Base-by-base conservation (phyloP, 2,113 vertebrate species). In the Globicephala melas region DNA sequence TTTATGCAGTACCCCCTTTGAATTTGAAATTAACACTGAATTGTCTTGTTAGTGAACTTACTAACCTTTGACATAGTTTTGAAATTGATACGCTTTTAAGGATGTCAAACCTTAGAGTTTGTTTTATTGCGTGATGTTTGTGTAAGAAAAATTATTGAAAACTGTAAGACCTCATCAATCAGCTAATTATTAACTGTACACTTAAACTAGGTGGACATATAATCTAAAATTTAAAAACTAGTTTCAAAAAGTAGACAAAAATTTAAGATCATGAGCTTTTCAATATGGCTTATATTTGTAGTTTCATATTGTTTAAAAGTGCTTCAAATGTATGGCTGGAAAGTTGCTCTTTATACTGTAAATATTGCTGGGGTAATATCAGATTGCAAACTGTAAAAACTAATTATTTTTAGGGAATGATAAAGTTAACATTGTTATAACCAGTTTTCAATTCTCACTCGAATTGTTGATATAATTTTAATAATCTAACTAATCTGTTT, bases 161-260 rank as follows among this genome's bases (percentile, higher is more conserved):
- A 98, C 92, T 2, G 92, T 98, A 98, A 98, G 98, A 98, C 98
- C 98, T 99, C 98, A 98, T 98, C 98, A 99, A 98, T 98, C 65
- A 98, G 94, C 96, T 96, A 97, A 98, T 98, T 97, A 98, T 98
- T 98, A 98, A 98, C 98, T 98, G 97, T 98, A 97, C 97, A 97
- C 98, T 97, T 97, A 97, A 97, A 98, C 97, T 97, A 98, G 96
- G 94, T 98, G 97, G 98, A 98, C 98, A 98, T 98, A 98, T 97
- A 96, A 97, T 98, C 99, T 99, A 98, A 99, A 98, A 99, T 98
- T 99, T 99, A 98, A 99, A 98, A 99, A 99, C 98, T 97, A 99
- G 98, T 99, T 98, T 97, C 98, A 36, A 33, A 98, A 98, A 98
- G 98, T 98, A 98, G 98, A 98, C 94, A 98, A 98, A 98, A 98